Base-by-base conservation (phyloP, 2,888 invertebrate genomes). In the Nematopogon swammerdamellus region DNA sequence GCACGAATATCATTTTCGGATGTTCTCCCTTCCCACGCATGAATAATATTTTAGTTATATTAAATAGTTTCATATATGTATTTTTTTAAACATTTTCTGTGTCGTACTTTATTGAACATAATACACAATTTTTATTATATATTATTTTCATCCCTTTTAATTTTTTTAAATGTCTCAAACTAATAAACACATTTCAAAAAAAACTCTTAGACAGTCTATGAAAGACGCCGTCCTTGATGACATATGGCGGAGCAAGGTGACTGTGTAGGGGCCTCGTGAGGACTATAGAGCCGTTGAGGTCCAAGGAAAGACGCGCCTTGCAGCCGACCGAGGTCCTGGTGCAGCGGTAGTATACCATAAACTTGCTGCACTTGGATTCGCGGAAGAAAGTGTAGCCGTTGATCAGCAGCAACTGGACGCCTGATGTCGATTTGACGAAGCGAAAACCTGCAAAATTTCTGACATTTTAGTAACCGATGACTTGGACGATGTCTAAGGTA, bases 351-450 rank as follows among this genome's bases (percentile, higher is more conserved):
- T 36, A 36, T 3, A 3, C 3, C 8, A 3, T 36, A 3, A 14
- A 3, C 14, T 14, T 8, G 60, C 53, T 56, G 1, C 53, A 54
- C 46, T 52, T 59, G 20, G 60, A 54, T 11, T 53, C 46, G 20
- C 55, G 49, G 51, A 61, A 62, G 50, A 62, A 67, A 0, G 61
- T 61, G 49, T 58, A 65, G 0, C 59, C 61, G n/a, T 63, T 54
- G 1, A 63, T 49, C 30, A 64, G 50, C 0, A 60, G 57, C 16
- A 66, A 20, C 20, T 60, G 57, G 36, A 59, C 61, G 0, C 63
- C 63, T 3, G 48, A 46, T 19, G 43, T 36, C 36, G 36, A 36
- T 3, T 14, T 4, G 11, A 36, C 36, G 36, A 36, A 36, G 14
- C 36, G 36, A 14, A 8, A 36, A 8, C 36, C 36, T 36, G 36